Evolutionary conservation across 92 coral and sea anemone genomes (phyloP).

Genomic region (Isaurus tuberculatus): DNA sequence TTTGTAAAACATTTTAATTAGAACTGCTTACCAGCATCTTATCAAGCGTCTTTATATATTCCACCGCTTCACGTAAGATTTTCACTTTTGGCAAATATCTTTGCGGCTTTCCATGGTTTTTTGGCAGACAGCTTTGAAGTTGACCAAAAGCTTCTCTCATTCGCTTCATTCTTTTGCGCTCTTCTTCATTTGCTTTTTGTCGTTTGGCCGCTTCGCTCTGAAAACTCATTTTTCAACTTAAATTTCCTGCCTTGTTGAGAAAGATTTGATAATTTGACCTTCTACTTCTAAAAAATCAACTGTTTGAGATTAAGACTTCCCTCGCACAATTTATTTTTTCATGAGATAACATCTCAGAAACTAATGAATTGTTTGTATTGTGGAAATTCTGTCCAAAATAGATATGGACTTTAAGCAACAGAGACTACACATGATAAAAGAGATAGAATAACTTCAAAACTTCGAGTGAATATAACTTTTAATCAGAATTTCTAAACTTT

Average conservation of each 20-base stretch:
- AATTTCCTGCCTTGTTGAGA: background rate
- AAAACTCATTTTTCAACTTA: background rate
- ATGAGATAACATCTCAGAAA: background rate
- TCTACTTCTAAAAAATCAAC: background rate
- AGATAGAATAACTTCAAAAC: background rate
- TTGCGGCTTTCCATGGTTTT: background rate
- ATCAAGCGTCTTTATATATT: background rate
- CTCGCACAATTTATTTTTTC: background rate
- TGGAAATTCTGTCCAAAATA: background rate
- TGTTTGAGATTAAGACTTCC: background rate
- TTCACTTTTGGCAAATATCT: background rate
- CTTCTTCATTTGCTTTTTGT: conserved; percentile 5
- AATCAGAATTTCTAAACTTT: background rate
- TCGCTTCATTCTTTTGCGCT: conserved; percentile 14
- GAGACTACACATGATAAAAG: background rate
- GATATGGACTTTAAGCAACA: background rate
- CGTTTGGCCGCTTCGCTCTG: conserved; percentile 7
- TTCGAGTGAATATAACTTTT: background rate
- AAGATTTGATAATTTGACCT: background rate
- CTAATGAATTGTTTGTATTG: conserved; percentile 5
- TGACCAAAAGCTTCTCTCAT: background rate
- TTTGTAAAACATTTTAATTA: background rate
- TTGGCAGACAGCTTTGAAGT: conserved; percentile 7
- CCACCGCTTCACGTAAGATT: background rate
- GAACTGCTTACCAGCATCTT: background rate